Percentiles rank a stretch among this genome's conserved stretches.
phyloP scores from a whole-genome alignment of 2,888 invertebrate species.

The Stenotaenia linearis region DNA sequence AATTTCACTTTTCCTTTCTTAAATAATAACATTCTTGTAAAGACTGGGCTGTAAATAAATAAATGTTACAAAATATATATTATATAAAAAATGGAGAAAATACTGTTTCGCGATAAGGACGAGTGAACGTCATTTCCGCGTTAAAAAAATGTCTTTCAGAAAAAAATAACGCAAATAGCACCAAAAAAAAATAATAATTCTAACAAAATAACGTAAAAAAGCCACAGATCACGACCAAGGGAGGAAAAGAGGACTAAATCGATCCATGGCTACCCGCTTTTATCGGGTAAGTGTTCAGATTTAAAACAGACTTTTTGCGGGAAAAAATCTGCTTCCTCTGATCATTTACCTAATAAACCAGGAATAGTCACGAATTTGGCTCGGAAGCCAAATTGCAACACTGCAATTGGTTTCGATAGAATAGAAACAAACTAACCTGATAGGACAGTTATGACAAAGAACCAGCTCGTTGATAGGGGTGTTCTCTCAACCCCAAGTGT shows the following conservation, averaged over 20 bases:
- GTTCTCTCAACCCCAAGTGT: constrained; percentile 85
- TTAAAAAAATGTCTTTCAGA: constrained; percentile 26
- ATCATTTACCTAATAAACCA: background rate
- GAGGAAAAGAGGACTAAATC: background rate
- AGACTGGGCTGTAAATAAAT: constrained; percentile 14
- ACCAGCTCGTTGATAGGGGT: constrained; percentile 96
- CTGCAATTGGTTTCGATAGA: background rate
- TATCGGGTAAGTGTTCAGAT: background rate
- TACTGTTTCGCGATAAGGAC: constrained; percentile 1
- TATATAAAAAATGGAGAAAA: constrained; percentile 11
- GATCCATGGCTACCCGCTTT: constrained; percentile 12
- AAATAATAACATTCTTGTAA: constrained; percentile 10
- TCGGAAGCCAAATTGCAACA: background rate
- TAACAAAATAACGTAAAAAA: background rate
- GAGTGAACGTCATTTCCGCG: background rate
- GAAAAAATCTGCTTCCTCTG: too few relatives aligned
- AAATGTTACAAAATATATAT: constrained; percentile 19
- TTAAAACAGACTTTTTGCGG: too few relatives aligned
- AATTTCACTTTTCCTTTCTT: background rate
- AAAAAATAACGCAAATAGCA: background rate
- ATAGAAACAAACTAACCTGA: constrained; percentile 36
- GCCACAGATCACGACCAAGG: background rate
- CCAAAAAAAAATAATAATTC: constrained; percentile 26
- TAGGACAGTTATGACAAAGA: constrained; percentile 57
- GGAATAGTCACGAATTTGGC: constrained; percentile 1